Evolutionary conservation across 2,888 invertebrate species (phyloP), one percentile per base, ranked within the genome.

Genomic region (Autographa gamma): DNA sequence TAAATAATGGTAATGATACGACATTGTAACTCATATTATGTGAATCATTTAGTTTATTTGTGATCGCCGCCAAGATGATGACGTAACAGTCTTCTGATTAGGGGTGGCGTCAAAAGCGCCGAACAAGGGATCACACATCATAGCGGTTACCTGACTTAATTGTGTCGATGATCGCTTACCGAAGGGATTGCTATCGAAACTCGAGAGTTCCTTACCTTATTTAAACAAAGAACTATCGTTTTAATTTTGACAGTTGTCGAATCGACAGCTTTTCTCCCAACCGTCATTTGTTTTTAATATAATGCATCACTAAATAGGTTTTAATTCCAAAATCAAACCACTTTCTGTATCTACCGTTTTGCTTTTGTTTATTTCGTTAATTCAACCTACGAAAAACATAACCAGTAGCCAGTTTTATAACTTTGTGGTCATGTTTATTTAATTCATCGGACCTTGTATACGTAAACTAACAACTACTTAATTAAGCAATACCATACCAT

Each of bases 401-500:
- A n/a, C n/a, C 48, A 48, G 48, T 48, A 48, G 48, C 7, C 48
- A 48, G 48, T 48, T 48, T 48, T 48, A 48, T 66, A 63, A 60
- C 32, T 72, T 63, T 80, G 58, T 67, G n/a, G 65, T 14, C 48
- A 66, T 76, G 68, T 80, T 71, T 63, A 76, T 76, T 66, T 76
- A 64, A 83, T 78, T 83, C 70, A 65, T 69, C 31, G 74, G 72
- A 66, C 72, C 73, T 72, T 79, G 68, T 63, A 52, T 38, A 68
- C 63, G 58, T 69, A 63, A 64, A 60, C 69, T 78, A 63, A 76
- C 63, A 72, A 59, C 66, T 14, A 70, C 74, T 75, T 76, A 83
- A 83, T 84, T 83, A 80, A 84, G 83, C 69, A 71, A 77, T 82
- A 71, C 32, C 32, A 66, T 69, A 31, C 69, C 25, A 60, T 54